These are phyloP conservation scores for Dendrocincla fuliginosa DNA, from an alignment of 2,797 vertebrate genomes.

Conservation along the genomic window DNA sequence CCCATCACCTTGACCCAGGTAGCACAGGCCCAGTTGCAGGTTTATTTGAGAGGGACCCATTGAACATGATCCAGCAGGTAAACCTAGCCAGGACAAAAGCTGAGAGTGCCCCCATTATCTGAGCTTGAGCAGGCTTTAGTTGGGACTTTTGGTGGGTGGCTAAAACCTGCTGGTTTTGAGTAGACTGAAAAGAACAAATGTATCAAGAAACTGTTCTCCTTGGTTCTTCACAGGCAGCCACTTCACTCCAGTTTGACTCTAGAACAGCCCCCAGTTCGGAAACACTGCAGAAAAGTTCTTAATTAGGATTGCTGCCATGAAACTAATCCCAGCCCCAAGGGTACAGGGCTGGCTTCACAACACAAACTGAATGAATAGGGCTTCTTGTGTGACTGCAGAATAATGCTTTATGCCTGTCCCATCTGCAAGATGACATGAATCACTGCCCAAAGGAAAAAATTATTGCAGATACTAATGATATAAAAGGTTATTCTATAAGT, in stretches of 20 bases:
- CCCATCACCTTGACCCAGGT: not conserved
- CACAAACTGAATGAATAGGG: conserved; percentile 31
- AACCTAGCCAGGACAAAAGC: not conserved
- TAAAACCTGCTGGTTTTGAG: not conserved
- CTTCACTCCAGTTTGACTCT: not conserved
- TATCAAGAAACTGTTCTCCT: not conserved
- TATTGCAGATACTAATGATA: conserved; percentile 35
- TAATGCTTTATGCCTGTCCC: conserved; percentile 32
- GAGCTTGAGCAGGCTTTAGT: not conserved
- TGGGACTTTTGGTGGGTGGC: not conserved
- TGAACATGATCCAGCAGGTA: not conserved
- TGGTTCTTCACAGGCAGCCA: not conserved
- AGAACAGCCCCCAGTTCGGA: not conserved
- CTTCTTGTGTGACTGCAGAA: conserved; percentile 50
- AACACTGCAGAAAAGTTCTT: not conserved
- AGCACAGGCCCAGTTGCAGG: not conserved
- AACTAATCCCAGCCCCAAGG: not conserved
- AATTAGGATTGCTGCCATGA: not conserved
- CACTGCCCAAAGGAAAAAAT: conserved; percentile 55
- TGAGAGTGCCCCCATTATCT: not conserved
- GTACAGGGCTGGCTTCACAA: not conserved
- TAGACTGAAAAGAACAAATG: not conserved
- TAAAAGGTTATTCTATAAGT: conserved; percentile 46
- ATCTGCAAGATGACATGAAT: conserved; percentile 36
- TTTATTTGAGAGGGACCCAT: not conserved